Evolutionary conservation across 2,113 vertebrate genomes (phyloP).

Genomic region (Charadrius vociferus): DNA sequence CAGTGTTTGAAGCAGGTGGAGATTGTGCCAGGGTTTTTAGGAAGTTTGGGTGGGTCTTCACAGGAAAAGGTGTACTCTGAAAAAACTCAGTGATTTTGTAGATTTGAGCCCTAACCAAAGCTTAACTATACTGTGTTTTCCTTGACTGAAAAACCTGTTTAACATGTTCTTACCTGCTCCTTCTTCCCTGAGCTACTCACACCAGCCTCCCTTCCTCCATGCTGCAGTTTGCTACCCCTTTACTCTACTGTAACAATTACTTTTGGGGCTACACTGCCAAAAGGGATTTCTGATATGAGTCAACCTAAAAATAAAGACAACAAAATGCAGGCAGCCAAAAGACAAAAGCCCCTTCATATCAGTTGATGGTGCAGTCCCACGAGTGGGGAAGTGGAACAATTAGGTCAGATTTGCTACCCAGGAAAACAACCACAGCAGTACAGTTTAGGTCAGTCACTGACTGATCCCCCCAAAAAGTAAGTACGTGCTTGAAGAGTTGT

Average conservation of each 20-base stretch:
- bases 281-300: not conserved
- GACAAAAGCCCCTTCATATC: not conserved
- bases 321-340: not conserved
- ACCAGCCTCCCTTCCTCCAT: not conserved
- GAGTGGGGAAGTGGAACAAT: not conserved
- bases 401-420: not conserved
- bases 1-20: not conserved
- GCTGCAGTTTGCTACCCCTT: not conserved
- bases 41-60: not conserved
- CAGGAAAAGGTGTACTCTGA: accelerated
- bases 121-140: not conserved
- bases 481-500: not conserved
- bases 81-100: not conserved
- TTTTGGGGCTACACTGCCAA: not conserved
- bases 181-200: not conserved
- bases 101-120: not conserved
- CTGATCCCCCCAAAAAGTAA: not conserved
- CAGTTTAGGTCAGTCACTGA: not conserved
- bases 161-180: not conserved
- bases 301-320: not conserved
- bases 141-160: not conserved
- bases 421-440: not conserved
- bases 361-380: not conserved
- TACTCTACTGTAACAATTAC: not conserved
- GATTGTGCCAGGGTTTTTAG: accelerated